Evolutionary conservation across 2,797 vertebrate genomes (phyloP), one percentile per base, ranked within the genome.

Genomic region (Parauchenoglanis punctatus): DNA sequence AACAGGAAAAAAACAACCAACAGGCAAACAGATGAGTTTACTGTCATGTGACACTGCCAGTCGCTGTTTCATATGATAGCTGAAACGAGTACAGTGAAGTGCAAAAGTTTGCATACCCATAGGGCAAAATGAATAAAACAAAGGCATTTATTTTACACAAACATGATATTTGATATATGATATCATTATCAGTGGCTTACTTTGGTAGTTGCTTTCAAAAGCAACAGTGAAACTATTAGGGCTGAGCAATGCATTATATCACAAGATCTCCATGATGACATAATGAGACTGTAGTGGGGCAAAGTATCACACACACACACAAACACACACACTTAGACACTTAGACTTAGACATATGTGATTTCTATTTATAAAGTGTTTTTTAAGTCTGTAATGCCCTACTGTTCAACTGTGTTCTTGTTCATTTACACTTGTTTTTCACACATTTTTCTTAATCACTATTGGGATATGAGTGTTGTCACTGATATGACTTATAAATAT

Each of bases 71-170:
- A 2, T 67, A 82, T 82, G 25, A 63, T 17, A n/a, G 44, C 15
- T 49, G 25, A 49, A 65, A 15, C 17, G 59, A 46, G 59, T 7
- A n/a, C 28, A 58, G 28, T 18, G n/a, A 56, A 61, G 2, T 81
- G 12, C 25, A 65, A 83, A 83, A 31, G 15, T 83, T 83, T 83
- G 61, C 81, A 83, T 83, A 83, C 81, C 81, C n/a, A 35, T 52
- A 83, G 56, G 61, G 81, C n/a, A 67, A 52, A 83, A 61, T 61
- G 58, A 61, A 81, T 4, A 40, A 40, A 4, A 49, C 58, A 63
- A 61, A n/a, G 35, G 8, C 7, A 1, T 44, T 10, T 72, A 44
- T 44, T 72, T 40, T 7, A 63, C 58, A 31, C n/a, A 3, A 67
- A 52, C 61, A 67, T 52, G 17, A 31, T 83, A 83, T 67, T 49